Evolutionary conservation across 2,113 vertebrate species (phyloP).

Genomic region (Australoheros scitulus): DNA sequence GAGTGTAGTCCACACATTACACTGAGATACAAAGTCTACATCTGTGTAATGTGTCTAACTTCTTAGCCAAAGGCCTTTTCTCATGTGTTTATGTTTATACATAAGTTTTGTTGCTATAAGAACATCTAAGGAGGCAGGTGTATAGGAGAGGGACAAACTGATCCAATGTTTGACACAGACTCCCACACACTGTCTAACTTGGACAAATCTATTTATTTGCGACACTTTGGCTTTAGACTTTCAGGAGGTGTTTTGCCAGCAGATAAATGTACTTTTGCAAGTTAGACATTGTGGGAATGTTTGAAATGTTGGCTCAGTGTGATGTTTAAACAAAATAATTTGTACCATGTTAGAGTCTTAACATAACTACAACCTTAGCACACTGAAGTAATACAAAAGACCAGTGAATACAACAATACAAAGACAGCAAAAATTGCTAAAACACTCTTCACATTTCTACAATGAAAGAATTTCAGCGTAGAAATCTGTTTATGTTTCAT

Average conservation of each 20-base stretch:
- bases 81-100: not conserved
- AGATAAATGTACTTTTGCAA: conserved; percentile 9
- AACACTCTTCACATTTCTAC: no score
- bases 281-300: conserved; percentile 1
- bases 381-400: not conserved
- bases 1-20: not conserved
- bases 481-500: not conserved
- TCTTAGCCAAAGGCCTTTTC: not conserved
- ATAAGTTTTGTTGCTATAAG: not conserved
- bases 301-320: not conserved
- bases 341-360: not conserved
- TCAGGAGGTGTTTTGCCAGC: not conserved
- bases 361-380: not conserved
- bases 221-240: not conserved
- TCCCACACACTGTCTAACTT: not conserved
- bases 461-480: no score
- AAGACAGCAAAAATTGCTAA: no score
- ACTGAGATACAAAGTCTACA: not conserved
- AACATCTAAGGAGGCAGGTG: not conserved
- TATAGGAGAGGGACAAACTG: not conserved
- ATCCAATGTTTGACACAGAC: conserved; percentile 3
- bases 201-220: conserved; percentile 7
- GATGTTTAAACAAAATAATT: not conserved
- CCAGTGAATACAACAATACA: not conserved
- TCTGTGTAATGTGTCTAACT: not conserved